phyloP scores from a whole-genome alignment of 2,888 invertebrate species.

The Brachypterus glaber region DNA sequence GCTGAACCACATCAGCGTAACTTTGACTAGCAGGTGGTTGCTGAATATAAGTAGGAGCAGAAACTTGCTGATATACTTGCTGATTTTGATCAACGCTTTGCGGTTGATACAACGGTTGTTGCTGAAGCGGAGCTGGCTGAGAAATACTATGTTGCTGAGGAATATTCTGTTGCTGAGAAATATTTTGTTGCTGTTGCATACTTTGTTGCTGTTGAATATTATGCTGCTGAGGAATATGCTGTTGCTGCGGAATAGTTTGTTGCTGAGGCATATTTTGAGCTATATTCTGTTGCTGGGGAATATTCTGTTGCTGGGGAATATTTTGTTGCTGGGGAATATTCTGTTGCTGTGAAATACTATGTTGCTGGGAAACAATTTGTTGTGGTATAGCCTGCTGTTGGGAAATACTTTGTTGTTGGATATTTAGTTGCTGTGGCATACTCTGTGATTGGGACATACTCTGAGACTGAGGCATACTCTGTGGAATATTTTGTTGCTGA shows the following conservation, averaged over 20 bases:
- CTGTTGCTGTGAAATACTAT: conserved; percentile 11
- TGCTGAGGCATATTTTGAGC: too few species aligned
- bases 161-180: conserved; percentile 23
- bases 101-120: conserved; percentile 5
- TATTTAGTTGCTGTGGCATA: conserved; percentile 19
- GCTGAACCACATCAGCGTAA: conserved; percentile 9
- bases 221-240: conserved; percentile 14
- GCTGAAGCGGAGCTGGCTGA: not conserved
- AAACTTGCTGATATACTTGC: conserved; percentile 9
- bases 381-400: conserved; percentile 15
- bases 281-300: conserved; percentile 20
- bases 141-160: conserved; percentile 9
- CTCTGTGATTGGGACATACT: conserved; percentile 12
- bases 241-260: conserved; percentile 17
- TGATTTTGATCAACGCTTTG: conserved; percentile 18
- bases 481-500: not conserved
- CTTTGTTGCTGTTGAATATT: conserved; percentile 19
- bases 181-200: conserved; percentile 29
- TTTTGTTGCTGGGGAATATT: conserved; percentile 19
- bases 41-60: conserved; percentile 6
- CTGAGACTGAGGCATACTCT: conserved; percentile 14
- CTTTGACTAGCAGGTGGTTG: conserved; percentile 3
- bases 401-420: conserved; percentile 9
- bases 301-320: conserved; percentile 23
- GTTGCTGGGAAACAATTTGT: conserved; percentile 21